Evolutionary conservation across 2,113 vertebrate species (phyloP).

Genomic region (Petrocephalus microphthalmus): DNA sequence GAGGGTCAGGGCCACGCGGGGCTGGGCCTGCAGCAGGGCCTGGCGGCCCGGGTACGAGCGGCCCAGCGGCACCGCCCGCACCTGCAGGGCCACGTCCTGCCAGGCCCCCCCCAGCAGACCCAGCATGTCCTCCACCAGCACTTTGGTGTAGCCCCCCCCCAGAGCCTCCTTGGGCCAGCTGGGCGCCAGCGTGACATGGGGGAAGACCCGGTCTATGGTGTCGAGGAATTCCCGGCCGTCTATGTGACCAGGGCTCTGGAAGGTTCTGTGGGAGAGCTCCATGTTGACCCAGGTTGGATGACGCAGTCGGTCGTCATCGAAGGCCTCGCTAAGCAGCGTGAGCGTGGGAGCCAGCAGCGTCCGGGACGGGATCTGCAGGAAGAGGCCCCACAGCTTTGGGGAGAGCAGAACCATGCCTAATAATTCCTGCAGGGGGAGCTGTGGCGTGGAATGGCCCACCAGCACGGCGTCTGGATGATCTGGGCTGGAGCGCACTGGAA

Average conservation of each 20-base stretch:
- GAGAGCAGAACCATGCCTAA: conserved; percentile 44
- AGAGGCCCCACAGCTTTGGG: conserved; percentile 54
- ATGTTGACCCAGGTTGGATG: conserved; percentile 66
- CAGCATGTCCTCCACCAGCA: conserved; percentile 54
- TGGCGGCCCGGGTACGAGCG: conserved; percentile 26
- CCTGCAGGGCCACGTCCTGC: conserved; percentile 65
- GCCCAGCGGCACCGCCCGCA: conserved; percentile 37
- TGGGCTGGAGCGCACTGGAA: conserved; percentile 40
- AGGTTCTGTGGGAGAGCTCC: conserved; percentile 46
- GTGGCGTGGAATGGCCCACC: conserved; percentile 31
- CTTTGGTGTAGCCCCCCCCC: conserved; percentile 44
- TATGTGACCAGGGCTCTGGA: conserved; percentile 46
- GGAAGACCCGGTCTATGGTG: conserved; percentile 55
- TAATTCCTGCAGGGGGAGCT: conserved; percentile 42
- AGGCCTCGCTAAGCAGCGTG: conserved; percentile 42
- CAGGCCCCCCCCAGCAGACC: conserved; percentile 46
- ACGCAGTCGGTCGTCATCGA: conserved; percentile 45
- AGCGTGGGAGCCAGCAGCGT: conserved; percentile 54
- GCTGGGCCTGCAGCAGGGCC: conserved; percentile 32
- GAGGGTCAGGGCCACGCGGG: conserved; percentile 52
- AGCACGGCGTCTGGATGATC: conserved; percentile 35
- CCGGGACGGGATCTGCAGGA: conserved; percentile 50
- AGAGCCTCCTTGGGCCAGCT: conserved; percentile 51
- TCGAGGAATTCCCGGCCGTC: conserved; percentile 49
- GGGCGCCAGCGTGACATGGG: conserved; percentile 59